A percentile compares a stretch with the other conserved stretches of the same genome.
These are phyloP conservation scores for Oostethus manadensis DNA, from an alignment of 2,113 vertebrate genomes.

Conservation along the genomic window DNA sequence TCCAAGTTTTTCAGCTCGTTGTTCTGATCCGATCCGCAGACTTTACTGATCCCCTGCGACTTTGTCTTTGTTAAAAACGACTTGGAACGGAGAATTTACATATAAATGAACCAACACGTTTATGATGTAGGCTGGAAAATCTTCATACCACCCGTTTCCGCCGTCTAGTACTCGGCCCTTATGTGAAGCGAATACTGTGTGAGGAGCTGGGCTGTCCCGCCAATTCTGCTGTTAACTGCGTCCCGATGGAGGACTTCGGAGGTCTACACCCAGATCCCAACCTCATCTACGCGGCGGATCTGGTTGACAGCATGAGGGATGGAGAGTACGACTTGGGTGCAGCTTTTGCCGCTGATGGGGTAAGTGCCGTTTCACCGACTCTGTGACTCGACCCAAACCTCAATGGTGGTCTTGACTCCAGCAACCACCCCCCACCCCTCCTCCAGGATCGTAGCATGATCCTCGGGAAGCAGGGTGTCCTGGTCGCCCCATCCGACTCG, in stretches of 20 bases:
- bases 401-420: conserved; percentile 8
- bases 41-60: too few relatives aligned
- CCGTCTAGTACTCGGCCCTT: conserved; percentile 83
- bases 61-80: too few relatives aligned
- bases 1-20: too few relatives aligned
- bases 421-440: too few relatives aligned
- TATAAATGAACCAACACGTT: too few relatives aligned
- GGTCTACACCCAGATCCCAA: conserved; percentile 90
- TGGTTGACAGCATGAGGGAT: conserved; percentile 88
- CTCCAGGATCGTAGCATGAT: conserved; percentile 93
- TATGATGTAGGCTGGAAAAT: too few relatives aligned
- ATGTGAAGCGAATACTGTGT: conserved; percentile 89
- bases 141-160: conserved; percentile 1
- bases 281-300: conserved; percentile 82
- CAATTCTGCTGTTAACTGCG: conserved; percentile 91
- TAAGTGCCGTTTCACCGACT: conserved; percentile 38
- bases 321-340: conserved; percentile 91
- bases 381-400: neutral
- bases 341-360: conserved; percentile 94
- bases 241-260: conserved; percentile 89
- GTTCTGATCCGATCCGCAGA: too few relatives aligned
- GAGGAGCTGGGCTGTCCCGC: conserved; percentile 91
- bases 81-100: too few relatives aligned
- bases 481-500: conserved; percentile 91
- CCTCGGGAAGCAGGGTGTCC: conserved; percentile 90